phyloP scores from a whole-genome alignment of 2,888 invertebrate genomes.

The Zhengitettix transpicula region DNA sequence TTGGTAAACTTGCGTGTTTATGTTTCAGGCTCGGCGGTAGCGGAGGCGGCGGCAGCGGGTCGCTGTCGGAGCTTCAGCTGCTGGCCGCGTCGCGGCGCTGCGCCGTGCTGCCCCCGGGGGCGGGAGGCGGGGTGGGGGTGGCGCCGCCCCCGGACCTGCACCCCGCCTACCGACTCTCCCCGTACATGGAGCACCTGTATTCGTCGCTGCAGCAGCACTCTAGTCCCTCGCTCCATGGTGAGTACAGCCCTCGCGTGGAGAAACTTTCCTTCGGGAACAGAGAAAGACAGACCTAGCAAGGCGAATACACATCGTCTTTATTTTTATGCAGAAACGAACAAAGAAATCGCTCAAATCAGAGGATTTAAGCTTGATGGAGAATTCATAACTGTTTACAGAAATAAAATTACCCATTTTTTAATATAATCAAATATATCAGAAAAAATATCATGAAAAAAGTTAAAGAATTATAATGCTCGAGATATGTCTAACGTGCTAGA shows the following conservation, averaged over 20 bases:
- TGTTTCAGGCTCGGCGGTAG: slow-evolving; percentile 14
- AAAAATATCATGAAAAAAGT: too few relatives aligned
- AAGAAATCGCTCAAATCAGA: too few relatives aligned
- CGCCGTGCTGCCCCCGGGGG: slow-evolving; percentile 7
- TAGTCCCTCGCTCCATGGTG: slow-evolving; percentile 53
- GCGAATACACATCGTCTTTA: too few relatives aligned
- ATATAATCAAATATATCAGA: too few relatives aligned
- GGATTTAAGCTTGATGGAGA: too few relatives aligned
- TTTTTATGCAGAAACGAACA: too few relatives aligned
- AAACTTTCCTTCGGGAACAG: not conserved
- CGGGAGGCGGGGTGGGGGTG: slow-evolving; percentile 18
- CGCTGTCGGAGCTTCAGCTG: slow-evolving; percentile 17
- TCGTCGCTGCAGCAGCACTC: slow-evolving; percentile 44
- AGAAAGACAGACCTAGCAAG: too few relatives aligned
- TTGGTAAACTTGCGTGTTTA: too few relatives aligned
- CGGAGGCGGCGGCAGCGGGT: not conserved
- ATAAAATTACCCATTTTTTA: too few relatives aligned
- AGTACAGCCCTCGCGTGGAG: slow-evolving; percentile 15
- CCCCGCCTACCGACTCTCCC: slow-evolving; percentile 52
- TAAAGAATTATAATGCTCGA: too few relatives aligned
- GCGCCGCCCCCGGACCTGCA: slow-evolving; percentile 35
- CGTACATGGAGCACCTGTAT: slow-evolving; percentile 64
- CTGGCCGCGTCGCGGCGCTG: slow-evolving; percentile 15
- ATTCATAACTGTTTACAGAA: too few relatives aligned
- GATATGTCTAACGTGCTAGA: too few relatives aligned